These are phyloP conservation scores for Mystacides longicornis DNA, from an alignment of 2,888 invertebrate genomes.

Conservation along the genomic window DNA sequence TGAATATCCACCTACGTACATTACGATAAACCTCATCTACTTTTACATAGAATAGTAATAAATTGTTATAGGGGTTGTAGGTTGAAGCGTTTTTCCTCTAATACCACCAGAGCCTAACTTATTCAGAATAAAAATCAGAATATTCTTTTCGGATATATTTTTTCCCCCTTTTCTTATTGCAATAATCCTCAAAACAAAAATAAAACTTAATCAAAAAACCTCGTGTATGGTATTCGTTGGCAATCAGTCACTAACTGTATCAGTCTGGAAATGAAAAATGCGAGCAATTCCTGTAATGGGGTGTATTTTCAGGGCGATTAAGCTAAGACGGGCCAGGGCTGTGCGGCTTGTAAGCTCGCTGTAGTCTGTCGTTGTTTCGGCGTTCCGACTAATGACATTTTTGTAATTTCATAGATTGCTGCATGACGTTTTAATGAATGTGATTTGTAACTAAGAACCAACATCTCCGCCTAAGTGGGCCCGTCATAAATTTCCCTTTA, in stretches of 20 bases:
- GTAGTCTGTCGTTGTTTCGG: too few species aligned
- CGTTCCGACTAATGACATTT: too few species aligned
- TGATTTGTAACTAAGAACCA: not conserved
- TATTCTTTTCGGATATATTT: not conserved
- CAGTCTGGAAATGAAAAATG: too few species aligned
- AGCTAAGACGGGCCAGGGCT: too few species aligned
- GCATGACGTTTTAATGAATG: not conserved
- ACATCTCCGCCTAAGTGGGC: slow-evolving; percentile 3
- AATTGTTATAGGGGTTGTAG: not conserved
- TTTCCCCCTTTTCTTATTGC: not conserved
- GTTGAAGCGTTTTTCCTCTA: not conserved
- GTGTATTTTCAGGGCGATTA: too few species aligned
- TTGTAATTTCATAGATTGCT: not conserved
- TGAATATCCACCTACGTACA: too few species aligned
- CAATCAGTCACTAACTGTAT: too few species aligned
- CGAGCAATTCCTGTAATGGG: too few species aligned
- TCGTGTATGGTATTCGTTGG: too few species aligned
- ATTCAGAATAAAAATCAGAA: not conserved
- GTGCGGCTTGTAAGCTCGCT: too few species aligned
- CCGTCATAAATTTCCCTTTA: slow-evolving; percentile 20
- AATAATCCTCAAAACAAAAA: too few species aligned
- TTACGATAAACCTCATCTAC: not conserved
- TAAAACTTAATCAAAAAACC: too few species aligned
- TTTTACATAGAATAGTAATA: not conserved
- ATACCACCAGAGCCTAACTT: not conserved